Evolutionary conservation across 2,888 invertebrate species (phyloP).

Genomic region (Euspilapteryx auroguttella): DNA sequence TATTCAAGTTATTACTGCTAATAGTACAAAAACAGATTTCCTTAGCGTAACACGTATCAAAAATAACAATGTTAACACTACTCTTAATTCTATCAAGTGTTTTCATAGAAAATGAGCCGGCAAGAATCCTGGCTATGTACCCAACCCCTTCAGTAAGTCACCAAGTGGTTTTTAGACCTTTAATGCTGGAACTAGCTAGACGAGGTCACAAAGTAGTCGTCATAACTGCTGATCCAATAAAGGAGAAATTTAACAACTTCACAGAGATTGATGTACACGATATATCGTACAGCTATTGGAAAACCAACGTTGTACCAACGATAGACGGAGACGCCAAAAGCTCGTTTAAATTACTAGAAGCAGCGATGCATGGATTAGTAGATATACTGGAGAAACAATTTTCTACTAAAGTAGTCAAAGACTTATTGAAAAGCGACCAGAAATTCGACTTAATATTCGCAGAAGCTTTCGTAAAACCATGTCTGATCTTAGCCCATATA

Average conservation of each 20-base stretch:
- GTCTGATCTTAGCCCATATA: conserved; percentile 22
- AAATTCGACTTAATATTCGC: conserved; percentile 35
- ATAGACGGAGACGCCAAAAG: neutral
- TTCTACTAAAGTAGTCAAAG: conserved; percentile 13
- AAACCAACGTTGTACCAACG: neutral
- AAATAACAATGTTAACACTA: too few relatives aligned
- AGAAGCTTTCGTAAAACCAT: conserved; percentile 20
- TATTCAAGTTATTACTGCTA: too few relatives aligned
- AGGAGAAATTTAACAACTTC: conserved; percentile 10
- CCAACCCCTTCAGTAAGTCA: too few relatives aligned
- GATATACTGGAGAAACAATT: conserved; percentile 12
- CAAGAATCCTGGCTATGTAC: too few relatives aligned
- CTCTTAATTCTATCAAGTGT: too few relatives aligned
- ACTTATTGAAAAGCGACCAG: conserved; percentile 11
- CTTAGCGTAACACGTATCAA: too few relatives aligned
- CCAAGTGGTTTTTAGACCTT: conserved; percentile 29
- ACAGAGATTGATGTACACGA: conserved; percentile 11
- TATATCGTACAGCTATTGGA: conserved; percentile 11
- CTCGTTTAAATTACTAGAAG: neutral
- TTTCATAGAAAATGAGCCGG: too few relatives aligned
- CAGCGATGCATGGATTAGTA: conserved; percentile 1
- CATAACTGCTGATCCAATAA: conserved; percentile 33
- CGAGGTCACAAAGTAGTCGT: conserved; percentile 43
- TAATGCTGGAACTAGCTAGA: too few relatives aligned
- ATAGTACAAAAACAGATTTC: too few relatives aligned